Conservation (phyloP, 1,140 invertebrate species). For the Hypsibius dujardini region DNA sequence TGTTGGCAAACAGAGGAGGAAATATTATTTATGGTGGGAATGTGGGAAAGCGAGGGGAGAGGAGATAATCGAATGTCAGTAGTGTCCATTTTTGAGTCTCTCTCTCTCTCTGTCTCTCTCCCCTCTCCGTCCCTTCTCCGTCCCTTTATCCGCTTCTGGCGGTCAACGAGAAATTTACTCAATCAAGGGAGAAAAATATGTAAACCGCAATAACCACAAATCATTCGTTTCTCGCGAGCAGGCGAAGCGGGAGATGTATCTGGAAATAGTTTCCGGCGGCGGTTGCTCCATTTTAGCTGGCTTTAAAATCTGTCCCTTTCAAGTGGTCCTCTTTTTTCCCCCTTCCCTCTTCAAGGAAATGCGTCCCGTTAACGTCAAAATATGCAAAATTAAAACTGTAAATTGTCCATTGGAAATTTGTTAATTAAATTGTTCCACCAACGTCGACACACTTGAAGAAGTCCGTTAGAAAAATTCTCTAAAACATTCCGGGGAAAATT, state of each 20-base stretch:
- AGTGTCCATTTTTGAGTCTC: neutral
- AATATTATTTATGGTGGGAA: constrained; percentile 3
- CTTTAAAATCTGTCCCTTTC: too few relatives aligned
- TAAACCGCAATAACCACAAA: constrained; percentile 6
- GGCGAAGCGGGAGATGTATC: neutral
- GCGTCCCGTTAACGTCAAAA: neutral
- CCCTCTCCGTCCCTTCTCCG: neutral
- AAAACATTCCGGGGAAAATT: too few relatives aligned
- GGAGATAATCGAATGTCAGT: neutral
- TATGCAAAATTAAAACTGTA: neutral
- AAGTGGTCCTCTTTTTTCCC: too few relatives aligned
- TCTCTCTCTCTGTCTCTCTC: too few relatives aligned
- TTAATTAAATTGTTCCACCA: too few relatives aligned
- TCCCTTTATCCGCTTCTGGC: neutral
- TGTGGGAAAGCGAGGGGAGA: neutral
- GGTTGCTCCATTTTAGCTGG: neutral
- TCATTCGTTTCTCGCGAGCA: neutral
- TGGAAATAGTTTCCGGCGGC: neutral
- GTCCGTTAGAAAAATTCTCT: too few relatives aligned
- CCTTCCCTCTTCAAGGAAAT: neutral
- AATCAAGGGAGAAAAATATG: neutral
- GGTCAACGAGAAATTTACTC: neutral
- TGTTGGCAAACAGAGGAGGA: too few relatives aligned
- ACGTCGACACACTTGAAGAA: too few relatives aligned
- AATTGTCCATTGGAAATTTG: neutral